Evolutionary conservation across 2,113 vertebrate species (phyloP), one percentile per base, ranked within the genome.

Genomic region (Lophochroa leadbeateri): DNA sequence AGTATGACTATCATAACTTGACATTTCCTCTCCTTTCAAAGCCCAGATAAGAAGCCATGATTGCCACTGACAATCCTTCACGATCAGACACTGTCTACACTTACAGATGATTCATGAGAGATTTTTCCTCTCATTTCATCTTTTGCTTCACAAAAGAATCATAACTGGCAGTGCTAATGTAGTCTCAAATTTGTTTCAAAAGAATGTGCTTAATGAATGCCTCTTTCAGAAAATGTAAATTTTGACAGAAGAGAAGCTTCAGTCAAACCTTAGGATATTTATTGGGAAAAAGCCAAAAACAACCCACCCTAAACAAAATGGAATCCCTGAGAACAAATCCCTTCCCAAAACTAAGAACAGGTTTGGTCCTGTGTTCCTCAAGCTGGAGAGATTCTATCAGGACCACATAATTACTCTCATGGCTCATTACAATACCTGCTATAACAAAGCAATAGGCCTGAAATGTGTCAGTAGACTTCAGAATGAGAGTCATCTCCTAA

Each of bases 301-400:
- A 94, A 94, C 74, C 52, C 65, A 94, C 44, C 44, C 72, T 89
- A 76, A 82, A 92, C 17, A 94, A 96, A 91, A 90, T 39, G 49
- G 88, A 93, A 91, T 84, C 83, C 63, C 52, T 91, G 86, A 95
- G 89, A 96, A 95, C 1, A 2, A 83, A 75, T 72, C 55, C 37
- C 24, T 78, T 84, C 46, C 55, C 80, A 74, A 90, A 93, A 92
- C 60, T 49, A 88, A 78, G 64, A 88, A 88, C 94, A 92, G 50
- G 89, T 94, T 91, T 76, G 46, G 52, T 92, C 93, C 89, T 96
- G 91, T 70, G 43, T 7, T 91, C 47, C 35, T 69, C 68, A 81
- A 81, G 77, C 64, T 84, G 80, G 76, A 41, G 52, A 86, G 94
- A 97, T 96, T 95, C 86, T 90, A 95, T 93, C 88, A 92, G 65